Conservation (phyloP, 2,888 invertebrate species). For the Trichogramma evanescens region DNA sequence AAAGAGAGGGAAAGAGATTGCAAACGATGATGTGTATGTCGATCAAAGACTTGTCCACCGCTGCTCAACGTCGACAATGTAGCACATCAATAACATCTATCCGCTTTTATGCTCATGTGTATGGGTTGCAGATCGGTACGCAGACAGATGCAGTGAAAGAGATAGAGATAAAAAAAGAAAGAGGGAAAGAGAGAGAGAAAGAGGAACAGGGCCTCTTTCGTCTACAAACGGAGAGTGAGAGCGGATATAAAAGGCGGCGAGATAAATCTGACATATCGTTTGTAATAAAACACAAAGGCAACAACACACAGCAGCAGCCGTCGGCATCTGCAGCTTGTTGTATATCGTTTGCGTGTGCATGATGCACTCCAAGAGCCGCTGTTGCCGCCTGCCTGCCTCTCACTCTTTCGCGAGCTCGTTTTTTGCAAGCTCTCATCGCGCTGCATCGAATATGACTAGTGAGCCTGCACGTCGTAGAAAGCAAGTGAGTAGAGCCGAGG, state of each 20-base stretch:
- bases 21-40: not conserved
- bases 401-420: not conserved
- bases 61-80: conserved; percentile 43
- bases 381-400: not conserved
- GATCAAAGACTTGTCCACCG: conserved; percentile 37
- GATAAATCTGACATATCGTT: conserved; percentile 46
- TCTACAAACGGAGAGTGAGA: conserved; percentile 18
- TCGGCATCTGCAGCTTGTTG: conserved; percentile 35
- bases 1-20: not conserved
- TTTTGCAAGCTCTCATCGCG: not conserved
- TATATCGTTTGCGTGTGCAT: conserved; percentile 31
- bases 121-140: no score
- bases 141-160: no score
- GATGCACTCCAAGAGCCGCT: conserved; percentile 37
- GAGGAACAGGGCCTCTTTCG: no score
- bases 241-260: conserved; percentile 39
- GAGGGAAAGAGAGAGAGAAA: no score
- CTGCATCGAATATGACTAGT: no score
- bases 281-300: conserved; percentile 46
- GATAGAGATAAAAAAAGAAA: no score
- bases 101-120: not conserved
- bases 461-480: conserved; percentile 31
- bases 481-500: not conserved
- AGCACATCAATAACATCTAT: conserved; percentile 43
- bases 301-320: conserved; percentile 13